These are phyloP conservation scores for Apodemus agrarius DNA, from an alignment of 2,797 vertebrate species.

Conservation along the genomic window DNA sequence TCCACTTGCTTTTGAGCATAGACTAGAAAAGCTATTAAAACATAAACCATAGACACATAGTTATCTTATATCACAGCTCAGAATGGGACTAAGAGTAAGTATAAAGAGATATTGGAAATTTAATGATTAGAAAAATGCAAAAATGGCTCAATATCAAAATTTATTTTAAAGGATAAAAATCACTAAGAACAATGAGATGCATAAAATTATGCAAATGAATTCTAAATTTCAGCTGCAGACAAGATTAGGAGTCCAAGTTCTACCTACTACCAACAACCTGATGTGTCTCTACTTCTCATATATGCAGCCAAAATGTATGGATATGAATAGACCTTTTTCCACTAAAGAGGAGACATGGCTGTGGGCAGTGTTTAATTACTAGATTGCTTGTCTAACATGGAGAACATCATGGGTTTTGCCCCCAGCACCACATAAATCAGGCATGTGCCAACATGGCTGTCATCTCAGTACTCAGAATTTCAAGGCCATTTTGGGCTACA, in stretches of 20 bases:
- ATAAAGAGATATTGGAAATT: background rate
- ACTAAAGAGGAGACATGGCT: background rate
- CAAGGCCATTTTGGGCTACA: background rate
- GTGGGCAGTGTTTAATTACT: background rate
- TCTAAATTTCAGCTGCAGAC: background rate
- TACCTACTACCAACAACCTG: background rate
- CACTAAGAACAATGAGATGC: background rate
- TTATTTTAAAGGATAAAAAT: background rate
- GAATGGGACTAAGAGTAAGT: background rate
- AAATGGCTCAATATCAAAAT: background rate
- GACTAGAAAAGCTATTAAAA: conserved; percentile 45
- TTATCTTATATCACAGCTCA: conserved; percentile 17
- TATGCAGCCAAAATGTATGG: background rate
- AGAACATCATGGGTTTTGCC: background rate
- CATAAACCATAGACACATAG: background rate
- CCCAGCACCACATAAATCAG: background rate
- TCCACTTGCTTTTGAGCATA: background rate
- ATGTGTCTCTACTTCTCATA: background rate
- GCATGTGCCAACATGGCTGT: background rate
- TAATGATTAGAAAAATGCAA: conserved; percentile 11
- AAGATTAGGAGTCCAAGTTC: background rate
- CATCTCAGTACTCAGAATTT: background rate
- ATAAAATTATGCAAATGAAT: background rate
- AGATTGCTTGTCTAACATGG: background rate
- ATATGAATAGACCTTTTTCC: conserved; percentile 15